phyloP scores from a whole-genome alignment of 2,113 vertebrate genomes.

The Perca fluviatilis region DNA sequence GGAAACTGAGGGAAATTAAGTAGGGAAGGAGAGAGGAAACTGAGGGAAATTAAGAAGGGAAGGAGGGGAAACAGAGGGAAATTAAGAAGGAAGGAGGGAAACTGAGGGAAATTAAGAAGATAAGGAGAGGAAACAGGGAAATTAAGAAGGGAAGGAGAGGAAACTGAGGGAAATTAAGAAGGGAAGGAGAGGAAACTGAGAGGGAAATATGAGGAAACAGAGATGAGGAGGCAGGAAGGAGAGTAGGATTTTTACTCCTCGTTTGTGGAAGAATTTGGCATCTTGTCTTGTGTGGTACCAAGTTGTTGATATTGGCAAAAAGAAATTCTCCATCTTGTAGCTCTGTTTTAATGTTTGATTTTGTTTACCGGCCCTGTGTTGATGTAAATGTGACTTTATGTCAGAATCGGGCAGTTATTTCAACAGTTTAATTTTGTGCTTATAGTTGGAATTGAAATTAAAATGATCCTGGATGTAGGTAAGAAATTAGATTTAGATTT shows the following conservation, averaged over 20 bases:
- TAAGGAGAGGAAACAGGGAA: too few relatives aligned
- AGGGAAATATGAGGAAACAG: neutral
- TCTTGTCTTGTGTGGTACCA: neutral
- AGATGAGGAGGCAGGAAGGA: neutral
- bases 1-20: too few relatives aligned
- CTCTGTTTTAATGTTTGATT: neutral
- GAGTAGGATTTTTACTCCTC: neutral
- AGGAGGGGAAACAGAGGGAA: too few relatives aligned
- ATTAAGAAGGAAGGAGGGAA: too few relatives aligned
- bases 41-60: too few relatives aligned
- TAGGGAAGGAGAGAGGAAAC: too few relatives aligned
- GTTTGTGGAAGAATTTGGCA: neutral
- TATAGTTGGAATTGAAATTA: too few relatives aligned
- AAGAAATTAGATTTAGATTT: neutral
- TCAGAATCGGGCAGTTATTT: neutral
- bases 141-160: neutral
- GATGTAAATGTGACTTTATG: constrained; percentile 1
- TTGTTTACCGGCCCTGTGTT: neutral
- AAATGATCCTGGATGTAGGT: neutral
- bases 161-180: too few relatives aligned
- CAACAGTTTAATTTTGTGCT: neutral
- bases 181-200: neutral
- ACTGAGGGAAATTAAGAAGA: too few relatives aligned
- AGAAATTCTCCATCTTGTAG: too few relatives aligned
- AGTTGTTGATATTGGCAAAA: neutral